These are phyloP conservation scores for Cynopterus sphinx DNA, from an alignment of 2,797 vertebrate species.

Conservation along the genomic window DNA sequence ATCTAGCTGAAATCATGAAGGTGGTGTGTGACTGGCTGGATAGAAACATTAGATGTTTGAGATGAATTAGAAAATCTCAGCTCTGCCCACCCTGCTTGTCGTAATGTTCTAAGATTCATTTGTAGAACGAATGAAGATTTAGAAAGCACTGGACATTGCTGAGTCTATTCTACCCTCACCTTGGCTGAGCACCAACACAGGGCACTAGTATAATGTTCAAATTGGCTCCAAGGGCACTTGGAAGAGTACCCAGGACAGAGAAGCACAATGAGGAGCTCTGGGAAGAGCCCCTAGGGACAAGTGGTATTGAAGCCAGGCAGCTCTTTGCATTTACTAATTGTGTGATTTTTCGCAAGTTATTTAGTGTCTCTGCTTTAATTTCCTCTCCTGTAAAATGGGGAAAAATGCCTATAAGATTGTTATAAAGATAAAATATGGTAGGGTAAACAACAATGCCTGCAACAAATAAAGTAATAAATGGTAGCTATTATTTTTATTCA, in stretches of 20 bases:
- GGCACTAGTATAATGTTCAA: rapidly evolving
- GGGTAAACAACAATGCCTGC: background rate
- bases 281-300: background rate
- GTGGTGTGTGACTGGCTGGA: background rate
- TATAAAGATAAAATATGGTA: background rate
- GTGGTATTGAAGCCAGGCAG: background rate
- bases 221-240: rapidly evolving
- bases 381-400: background rate
- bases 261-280: too few species aligned
- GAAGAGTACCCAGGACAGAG: too few species aligned
- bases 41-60: background rate
- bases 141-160: background rate
- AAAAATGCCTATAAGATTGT: background rate
- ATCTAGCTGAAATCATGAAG: background rate
- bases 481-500: background rate
- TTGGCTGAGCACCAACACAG: background rate
- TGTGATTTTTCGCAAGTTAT: background rate
- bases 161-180: background rate
- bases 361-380: background rate
- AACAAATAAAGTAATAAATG: background rate
- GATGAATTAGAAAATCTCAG: background rate
- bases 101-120: background rate
- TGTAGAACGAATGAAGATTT: background rate
- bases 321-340: background rate
- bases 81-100: background rate